Conservation (phyloP, 2,113 vertebrate species). For the Pachycephala philippinensis region DNA sequence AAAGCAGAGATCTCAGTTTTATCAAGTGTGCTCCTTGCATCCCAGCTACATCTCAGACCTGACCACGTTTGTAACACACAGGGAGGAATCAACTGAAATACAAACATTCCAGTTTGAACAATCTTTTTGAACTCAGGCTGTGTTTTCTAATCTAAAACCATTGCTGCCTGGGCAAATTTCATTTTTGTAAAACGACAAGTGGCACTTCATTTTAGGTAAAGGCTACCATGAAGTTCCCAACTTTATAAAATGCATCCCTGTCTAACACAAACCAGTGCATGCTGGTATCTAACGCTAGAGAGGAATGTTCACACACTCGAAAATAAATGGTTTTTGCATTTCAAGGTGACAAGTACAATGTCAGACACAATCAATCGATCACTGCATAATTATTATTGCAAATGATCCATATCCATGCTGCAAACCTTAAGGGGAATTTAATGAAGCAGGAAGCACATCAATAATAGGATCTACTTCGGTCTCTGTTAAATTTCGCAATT, state of each 20-base stretch:
- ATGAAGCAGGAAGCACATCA: conserved; percentile 83
- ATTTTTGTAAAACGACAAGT: conserved; percentile 58
- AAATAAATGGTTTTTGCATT: conserved; percentile 79
- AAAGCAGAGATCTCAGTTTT: neutral
- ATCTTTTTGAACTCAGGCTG: conserved; percentile 13
- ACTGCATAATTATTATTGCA: conserved; percentile 85
- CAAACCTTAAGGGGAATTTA: conserved; percentile 82
- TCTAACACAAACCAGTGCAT: conserved; percentile 55
- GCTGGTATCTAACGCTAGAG: conserved; percentile 42
- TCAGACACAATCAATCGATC: conserved; percentile 85
- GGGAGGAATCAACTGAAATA: neutral
- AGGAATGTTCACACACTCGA: conserved; percentile 56
- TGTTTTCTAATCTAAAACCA: conserved; percentile 59
- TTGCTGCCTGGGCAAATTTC: conserved; percentile 54
- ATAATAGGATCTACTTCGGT: conserved; percentile 76
- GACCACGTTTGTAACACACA: neutral
- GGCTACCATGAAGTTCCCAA: conserved; percentile 62
- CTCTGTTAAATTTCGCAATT: conserved; percentile 73
- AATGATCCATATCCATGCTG: conserved; percentile 82
- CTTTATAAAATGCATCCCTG: conserved; percentile 60
- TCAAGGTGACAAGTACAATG: conserved; percentile 83
- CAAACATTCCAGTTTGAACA: neutral
- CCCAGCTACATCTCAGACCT: neutral
- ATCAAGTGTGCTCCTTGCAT: neutral
- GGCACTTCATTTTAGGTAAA: conserved; percentile 68